Base-by-base conservation (phyloP, 2,888 invertebrate genomes). In the Thumatha senex region DNA sequence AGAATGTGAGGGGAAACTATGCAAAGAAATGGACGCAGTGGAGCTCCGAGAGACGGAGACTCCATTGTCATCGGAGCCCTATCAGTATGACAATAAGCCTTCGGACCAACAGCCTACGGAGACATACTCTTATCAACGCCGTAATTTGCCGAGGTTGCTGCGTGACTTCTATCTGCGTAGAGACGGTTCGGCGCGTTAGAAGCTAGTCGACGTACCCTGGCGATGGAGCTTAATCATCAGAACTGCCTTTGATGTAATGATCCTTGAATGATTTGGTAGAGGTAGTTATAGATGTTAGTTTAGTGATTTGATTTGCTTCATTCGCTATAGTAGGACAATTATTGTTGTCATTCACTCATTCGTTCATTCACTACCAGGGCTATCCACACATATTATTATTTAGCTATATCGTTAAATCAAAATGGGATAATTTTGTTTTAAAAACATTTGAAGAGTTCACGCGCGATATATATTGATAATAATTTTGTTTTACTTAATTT, bases 1-100 rank as follows among this genome's bases (percentile, higher is more conserved):
- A 68, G 77, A 74, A 58, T 91, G 90, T 76, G 86, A 88, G 53
- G 90, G 90, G 54, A 89, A 88, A 67, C 80, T 90, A n/a, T 91
- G 90, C 76, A 89, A 90, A 76, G 63, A 84, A 69, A 72, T 86
- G 77, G 87, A 87, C 67, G 84, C 85, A 2, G 56, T 89, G 8
- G 89, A 89, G 61, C 70, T 88, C 54, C 87, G 88, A 63, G 84
- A 86, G 70, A 70, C 74, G 0, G 70, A 75, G 58, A 80, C 82
- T 34, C 56, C 74, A 39, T 74, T 84, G 34, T 52, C 70, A 10
- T 64, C 72, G 33, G 75, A 77, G 40, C 63, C 67, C 46, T 76
- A 14, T n/a, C n/a, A n/a, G n/a, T n/a, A n/a, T 36, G 40, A 35
- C 2, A 29, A 40, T 33, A 48, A 36, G 15, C 24, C 24, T 1